Evolutionary conservation across 2,113 vertebrate genomes (phyloP).

Genomic region (Cynopterus brachyotis): DNA sequence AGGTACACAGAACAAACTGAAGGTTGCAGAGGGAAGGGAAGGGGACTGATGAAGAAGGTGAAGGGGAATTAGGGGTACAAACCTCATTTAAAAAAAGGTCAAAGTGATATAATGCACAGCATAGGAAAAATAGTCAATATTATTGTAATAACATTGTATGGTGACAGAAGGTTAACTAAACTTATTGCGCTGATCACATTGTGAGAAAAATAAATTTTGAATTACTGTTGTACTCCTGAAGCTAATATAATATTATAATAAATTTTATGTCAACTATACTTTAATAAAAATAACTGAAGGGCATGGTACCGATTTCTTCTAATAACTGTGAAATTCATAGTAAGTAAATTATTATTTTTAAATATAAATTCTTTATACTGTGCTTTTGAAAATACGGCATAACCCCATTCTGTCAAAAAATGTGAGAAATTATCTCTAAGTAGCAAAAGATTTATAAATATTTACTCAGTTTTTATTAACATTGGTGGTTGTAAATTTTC

Average conservation of each 20-base stretch:
- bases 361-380: conserved; percentile 3
- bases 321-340: neutral
- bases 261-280: neutral
- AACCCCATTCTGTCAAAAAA: conserved; percentile 61
- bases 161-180: neutral
- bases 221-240: neutral
- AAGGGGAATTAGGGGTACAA: neutral
- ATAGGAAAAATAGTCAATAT: neutral
- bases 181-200: neutral
- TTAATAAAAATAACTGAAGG: neutral
- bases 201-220: neutral
- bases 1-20: neutral
- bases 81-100: neutral
- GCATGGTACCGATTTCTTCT: neutral
- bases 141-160: neutral
- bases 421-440: neutral
- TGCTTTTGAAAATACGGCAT: neutral
- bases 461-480: conserved; percentile 50
- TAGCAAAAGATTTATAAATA: conserved; percentile 29
- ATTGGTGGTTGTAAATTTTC: neutral
- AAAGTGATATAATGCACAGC: neutral
- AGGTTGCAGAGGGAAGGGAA: neutral
- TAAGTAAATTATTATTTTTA: neutral
- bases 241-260: neutral
- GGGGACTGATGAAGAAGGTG: too few species aligned